Evolutionary conservation across 1,140 invertebrate genomes (phyloP), one percentile per base, ranked within the genome.

Genomic region (Lanistes nyassanus): DNA sequence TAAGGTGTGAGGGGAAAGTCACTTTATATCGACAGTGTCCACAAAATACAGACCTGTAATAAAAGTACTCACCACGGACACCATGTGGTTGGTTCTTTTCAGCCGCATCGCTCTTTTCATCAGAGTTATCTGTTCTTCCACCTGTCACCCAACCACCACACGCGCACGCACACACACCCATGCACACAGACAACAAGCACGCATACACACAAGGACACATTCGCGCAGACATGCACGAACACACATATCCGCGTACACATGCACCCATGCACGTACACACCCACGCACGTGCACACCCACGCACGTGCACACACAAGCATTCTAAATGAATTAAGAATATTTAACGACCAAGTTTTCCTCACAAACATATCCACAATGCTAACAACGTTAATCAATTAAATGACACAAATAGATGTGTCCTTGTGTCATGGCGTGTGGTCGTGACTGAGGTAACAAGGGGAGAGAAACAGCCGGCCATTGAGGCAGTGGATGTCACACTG

Each of bases 51-150:
- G n/a, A n/a, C n/a, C n/a, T n/a, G n/a, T n/a, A n/a, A n/a, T n/a
- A n/a, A n/a, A n/a, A n/a, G n/a, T 39, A 76, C 80, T 79, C 60
- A 81, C 77, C n/a, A 81, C 56, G 36, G 80, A 81, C n/a, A 79
- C 80, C 26, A 65, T 55, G 73, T 81, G 78, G 56, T 64, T 76
- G 3, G 80, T 77, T 68, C 76, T 73, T 37, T 74, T 75, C 67
- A 79, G 29, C n/a, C 51, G 36, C 6, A 81, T 77, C 16, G 80
- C 80, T 56, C 70, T 36, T 55, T 74, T 76, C 80, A 81, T 81
- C 66, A 81, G 56, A 0, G 55, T 66, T 21, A 81, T 77, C 37
- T 75, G 75, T 29, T 81, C 74, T 37, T 76, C 62, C 4, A 80
- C 68, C 79, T 80, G 74, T n/a, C 23, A 34, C 62, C 26, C 62